These are phyloP conservation scores for Torymus auratus DNA, from an alignment of 2,888 invertebrate species.

Conservation along the genomic window DNA sequence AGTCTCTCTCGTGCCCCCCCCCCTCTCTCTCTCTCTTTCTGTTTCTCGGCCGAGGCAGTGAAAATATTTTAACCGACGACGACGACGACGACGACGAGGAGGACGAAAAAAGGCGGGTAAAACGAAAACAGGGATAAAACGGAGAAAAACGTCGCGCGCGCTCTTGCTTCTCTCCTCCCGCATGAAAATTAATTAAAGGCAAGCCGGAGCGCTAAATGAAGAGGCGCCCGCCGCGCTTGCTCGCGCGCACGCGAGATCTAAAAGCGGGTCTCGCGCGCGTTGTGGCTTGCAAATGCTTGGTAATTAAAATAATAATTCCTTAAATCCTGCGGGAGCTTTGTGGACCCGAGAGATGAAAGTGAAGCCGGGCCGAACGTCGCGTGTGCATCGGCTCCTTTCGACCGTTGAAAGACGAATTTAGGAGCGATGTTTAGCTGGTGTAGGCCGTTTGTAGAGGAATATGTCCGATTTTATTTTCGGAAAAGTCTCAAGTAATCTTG, in stretches of 20 bases:
- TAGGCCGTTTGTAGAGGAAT: background rate
- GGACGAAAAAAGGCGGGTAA: conserved; percentile 15
- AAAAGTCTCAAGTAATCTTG: background rate
- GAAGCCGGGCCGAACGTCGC: background rate
- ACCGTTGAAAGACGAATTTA: background rate
- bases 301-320: conserved; percentile 58
- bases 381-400: background rate
- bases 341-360: conserved; percentile 29
- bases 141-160: conserved; percentile 13
- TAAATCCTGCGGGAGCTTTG: conserved; percentile 24
- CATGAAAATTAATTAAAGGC: conserved; percentile 57
- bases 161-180: background rate
- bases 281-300: conserved; percentile 34
- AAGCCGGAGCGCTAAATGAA: conserved; percentile 48
- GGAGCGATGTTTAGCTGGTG: background rate
- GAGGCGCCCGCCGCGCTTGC: conserved; percentile 24
- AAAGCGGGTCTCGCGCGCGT: conserved; percentile 24
- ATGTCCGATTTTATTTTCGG: background rate
- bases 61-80: conserved; percentile 46
- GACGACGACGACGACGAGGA: conserved; percentile 20
- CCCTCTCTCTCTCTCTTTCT: background rate
- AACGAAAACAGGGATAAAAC: conserved; percentile 1
- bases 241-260: conserved; percentile 12
- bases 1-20: background rate
- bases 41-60: conserved; percentile 4